A percentile compares a stretch with the other conserved stretches of the same genome.
These are phyloP conservation scores for Andrena bicolor DNA, from an alignment of 2,888 invertebrate genomes.

Conservation along the genomic window DNA sequence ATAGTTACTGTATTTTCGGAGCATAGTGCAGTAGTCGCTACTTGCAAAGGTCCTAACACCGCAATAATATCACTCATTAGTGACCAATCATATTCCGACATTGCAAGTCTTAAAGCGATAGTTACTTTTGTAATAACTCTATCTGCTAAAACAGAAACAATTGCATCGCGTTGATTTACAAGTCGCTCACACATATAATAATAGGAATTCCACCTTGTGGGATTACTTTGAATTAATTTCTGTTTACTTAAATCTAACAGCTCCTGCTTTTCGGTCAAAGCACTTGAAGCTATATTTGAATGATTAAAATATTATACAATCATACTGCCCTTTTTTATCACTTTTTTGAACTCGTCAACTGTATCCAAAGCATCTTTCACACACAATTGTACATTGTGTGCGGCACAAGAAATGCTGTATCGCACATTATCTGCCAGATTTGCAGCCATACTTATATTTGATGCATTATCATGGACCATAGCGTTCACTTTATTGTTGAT, in stretches of 20 bases:
- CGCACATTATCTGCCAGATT: neutral
- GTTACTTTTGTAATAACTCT: too few relatives aligned
- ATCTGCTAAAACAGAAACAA: too few relatives aligned
- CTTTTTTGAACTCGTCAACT: neutral
- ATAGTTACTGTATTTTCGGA: neutral
- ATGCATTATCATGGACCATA: conserved; percentile 1
- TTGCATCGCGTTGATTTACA: too few relatives aligned
- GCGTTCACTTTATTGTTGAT: neutral
- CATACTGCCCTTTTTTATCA: conserved; percentile 2
- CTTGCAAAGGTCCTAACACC: too few relatives aligned
- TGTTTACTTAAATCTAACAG: conserved; percentile 8
- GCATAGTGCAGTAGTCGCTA: too few relatives aligned
- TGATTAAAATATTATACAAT: conserved; percentile 13
- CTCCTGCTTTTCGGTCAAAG: neutral
- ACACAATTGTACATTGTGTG: neutral
- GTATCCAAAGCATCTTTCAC: neutral
- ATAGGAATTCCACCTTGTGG: too few relatives aligned
- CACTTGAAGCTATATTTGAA: neutral
- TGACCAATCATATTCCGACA: too few relatives aligned
- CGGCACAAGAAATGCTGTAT: conserved; percentile 2
- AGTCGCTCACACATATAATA: too few relatives aligned
- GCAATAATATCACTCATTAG: too few relatives aligned
- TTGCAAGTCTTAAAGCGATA: too few relatives aligned
- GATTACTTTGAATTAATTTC: neutral
- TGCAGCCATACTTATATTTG: neutral